Base-by-base conservation (phyloP, 2,113 vertebrate species). In the Rutilus rutilus region DNA sequence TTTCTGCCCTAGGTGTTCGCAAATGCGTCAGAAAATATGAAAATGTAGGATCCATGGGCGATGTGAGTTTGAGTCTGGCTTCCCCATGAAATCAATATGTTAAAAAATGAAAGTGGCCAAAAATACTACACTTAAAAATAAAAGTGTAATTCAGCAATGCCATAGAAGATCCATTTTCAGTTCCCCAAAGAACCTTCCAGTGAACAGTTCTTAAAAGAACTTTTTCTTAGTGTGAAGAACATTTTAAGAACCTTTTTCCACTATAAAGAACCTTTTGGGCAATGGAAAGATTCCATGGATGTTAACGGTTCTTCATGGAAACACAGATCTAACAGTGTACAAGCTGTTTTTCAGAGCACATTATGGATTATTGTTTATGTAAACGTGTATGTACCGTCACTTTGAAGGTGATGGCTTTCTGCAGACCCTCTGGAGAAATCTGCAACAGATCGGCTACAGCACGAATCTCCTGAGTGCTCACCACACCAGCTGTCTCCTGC, bases 381-480 rank as follows among this genome's bases (percentile, higher is more conserved):
- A 12, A 59, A 69, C 27, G 42, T 64, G 14, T 25, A 50, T 90
- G 96, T 92, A 99, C 98, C 1, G 95, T 99, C 91, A 97, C 93
- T 96, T 98, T 99, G 92, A 95, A 98, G 83, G 97, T 99, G 91
- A 99, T 95, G 88, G 97, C 95, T 86, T 96, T 99, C 92, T 99
- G 97, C 77, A 99, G 93, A 4, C 96, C 96, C 45, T 99, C 98
- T 0, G 97, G 97, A 60, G 98, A 99, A n/a, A 99, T 94, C 92
- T 97, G 97, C 73, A 99, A 93, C 87, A 99, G 95, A 87, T 98
- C 98, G 0, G 98, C 96, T 50, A 99, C 97, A 0, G 96, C 95
- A 69, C 96, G 94, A 91, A 99, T 97, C 94, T 99, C 98, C 0
- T 96, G 93, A 39, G 96, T 94, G 0, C 98, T 99, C 86, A 98